A percentile compares a stretch with the other conserved stretches of the same genome.
phyloP scores from a whole-genome alignment of 2,797 vertebrate species.

The Cynopterus sphinx region DNA sequence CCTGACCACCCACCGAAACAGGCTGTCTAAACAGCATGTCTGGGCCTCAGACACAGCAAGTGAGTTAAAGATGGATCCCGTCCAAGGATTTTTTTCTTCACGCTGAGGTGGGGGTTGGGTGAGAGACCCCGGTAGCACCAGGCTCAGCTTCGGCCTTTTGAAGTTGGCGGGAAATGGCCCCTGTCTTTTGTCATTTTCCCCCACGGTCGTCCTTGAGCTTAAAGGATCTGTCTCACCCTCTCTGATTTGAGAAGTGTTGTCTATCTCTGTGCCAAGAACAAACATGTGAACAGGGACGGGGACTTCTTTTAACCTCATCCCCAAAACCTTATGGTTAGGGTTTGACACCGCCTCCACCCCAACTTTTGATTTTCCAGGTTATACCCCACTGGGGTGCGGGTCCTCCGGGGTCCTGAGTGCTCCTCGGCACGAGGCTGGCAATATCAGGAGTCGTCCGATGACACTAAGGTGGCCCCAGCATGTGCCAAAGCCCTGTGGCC shows the following conservation, averaged over 20 bases:
- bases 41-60: slow-evolving; percentile 85
- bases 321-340: slow-evolving; percentile 82
- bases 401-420: neutral
- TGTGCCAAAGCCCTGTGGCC: neutral
- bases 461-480: neutral
- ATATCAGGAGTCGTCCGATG: neutral
- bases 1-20: slow-evolving; percentile 94
- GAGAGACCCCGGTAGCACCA: neutral
- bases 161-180: slow-evolving; percentile 53
- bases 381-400: slow-evolving; percentile 66
- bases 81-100: slow-evolving; percentile 71
- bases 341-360: slow-evolving; percentile 33
- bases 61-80: slow-evolving; percentile 80
- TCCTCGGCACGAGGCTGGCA: neutral
- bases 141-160: neutral
- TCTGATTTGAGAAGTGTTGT: neutral
- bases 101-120: slow-evolving; percentile 36
- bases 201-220: neutral
- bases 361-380: slow-evolving; percentile 69
- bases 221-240: slow-evolving; percentile 61
- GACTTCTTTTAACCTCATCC: slow-evolving; percentile 83
- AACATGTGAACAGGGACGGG: slow-evolving; percentile 70
- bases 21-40: slow-evolving; percentile 92
- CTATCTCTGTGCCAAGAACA: slow-evolving; percentile 62
- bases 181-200: neutral